Percentiles rank a stretch among this genome's conserved stretches.
phyloP scores from a whole-genome alignment of 2,888 invertebrate genomes.

The Hypomecis punctinalis region DNA sequence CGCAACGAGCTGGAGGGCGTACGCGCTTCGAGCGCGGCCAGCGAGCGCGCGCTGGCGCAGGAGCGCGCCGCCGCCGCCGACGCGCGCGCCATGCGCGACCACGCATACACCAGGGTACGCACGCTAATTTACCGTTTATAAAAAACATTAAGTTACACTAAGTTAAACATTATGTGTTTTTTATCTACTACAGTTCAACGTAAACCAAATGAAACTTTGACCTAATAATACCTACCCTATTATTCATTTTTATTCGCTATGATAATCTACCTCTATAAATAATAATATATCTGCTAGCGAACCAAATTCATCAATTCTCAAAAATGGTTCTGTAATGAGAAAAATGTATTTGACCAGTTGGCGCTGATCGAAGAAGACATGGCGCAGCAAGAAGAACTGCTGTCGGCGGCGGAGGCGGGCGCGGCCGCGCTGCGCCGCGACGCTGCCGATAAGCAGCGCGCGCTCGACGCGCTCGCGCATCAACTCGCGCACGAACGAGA shows the following conservation, averaged over 20 bases:
- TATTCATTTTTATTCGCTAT: no score
- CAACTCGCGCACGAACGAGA: slow-evolving; percentile 12
- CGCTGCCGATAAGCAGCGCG: slow-evolving; percentile 28
- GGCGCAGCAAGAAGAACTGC: slow-evolving; percentile 60
- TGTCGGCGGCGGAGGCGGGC: slow-evolving; percentile 60
- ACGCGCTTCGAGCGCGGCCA: slow-evolving; percentile 54
- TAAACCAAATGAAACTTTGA: no score
- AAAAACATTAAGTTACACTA: no score
- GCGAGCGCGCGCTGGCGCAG: slow-evolving; percentile 60
- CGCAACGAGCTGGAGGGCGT: slow-evolving; percentile 73
- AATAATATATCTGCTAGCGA: no score
- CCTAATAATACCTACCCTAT: no score
- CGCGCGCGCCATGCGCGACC: slow-evolving; percentile 58
- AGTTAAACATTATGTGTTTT: no score
- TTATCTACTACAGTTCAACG: no score
- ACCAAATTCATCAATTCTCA: no score
- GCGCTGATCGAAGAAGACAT: slow-evolving; percentile 64
- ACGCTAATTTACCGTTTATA: no score
- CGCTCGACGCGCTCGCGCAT: slow-evolving; percentile 54
- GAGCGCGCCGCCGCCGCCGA: slow-evolving; percentile 65
- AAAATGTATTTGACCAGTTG: slow-evolving; percentile 48
- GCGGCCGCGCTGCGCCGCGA: slow-evolving; percentile 25
- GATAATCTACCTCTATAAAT: no score
- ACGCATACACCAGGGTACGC: slow-evolving; percentile 56
- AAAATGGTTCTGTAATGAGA: no score